Evolutionary conservation across 35 echinoderm and acorn worm species (phyloP).

Genomic region (Acanthaster planci): DNA sequence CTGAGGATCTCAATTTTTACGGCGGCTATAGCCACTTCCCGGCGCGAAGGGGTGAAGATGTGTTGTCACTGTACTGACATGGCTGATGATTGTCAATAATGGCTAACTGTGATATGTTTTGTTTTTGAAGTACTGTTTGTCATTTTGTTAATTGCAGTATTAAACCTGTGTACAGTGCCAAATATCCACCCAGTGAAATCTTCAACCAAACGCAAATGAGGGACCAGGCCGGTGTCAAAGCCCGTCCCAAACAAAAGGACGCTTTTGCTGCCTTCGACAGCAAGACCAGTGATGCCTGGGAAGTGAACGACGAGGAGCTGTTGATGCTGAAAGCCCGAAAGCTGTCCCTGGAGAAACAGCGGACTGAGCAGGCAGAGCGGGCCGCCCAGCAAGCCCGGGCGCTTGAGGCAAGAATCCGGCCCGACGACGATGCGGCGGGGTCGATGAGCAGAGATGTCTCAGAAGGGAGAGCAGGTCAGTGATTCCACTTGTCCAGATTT

Average conservation of each 20-base stretch:
- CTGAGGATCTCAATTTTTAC: too few relatives aligned
- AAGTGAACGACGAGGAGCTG: conserved; percentile 81
- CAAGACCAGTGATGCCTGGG: conserved; percentile 87
- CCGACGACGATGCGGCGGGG: not conserved
- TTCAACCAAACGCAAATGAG: conserved; percentile 48
- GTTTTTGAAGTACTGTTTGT: too few relatives aligned
- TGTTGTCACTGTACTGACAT: too few relatives aligned
- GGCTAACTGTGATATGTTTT: too few relatives aligned
- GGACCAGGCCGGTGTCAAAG: conserved; percentile 46
- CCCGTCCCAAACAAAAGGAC: conserved; percentile 60
- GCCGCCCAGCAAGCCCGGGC: not conserved
- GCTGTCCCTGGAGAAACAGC: conserved; percentile 38
- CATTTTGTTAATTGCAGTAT: conserved; percentile 43
- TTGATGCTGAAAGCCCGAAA: conserved; percentile 43
- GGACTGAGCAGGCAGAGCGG: conserved; percentile 21
- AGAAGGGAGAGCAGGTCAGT: too few relatives aligned
- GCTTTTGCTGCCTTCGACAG: conserved; percentile 86
- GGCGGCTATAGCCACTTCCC: too few relatives aligned
- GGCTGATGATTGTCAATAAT: too few relatives aligned
- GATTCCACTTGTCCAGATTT: too few relatives aligned
- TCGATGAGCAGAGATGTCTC: too few relatives aligned
- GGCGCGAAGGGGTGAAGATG: too few relatives aligned
- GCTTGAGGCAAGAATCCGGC: not conserved
- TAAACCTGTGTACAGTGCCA: conserved; percentile 77
- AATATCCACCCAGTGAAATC: conserved; percentile 61